Base-by-base conservation (phyloP, 2,113 vertebrate species). In the Hippopotamus amphibius region DNA sequence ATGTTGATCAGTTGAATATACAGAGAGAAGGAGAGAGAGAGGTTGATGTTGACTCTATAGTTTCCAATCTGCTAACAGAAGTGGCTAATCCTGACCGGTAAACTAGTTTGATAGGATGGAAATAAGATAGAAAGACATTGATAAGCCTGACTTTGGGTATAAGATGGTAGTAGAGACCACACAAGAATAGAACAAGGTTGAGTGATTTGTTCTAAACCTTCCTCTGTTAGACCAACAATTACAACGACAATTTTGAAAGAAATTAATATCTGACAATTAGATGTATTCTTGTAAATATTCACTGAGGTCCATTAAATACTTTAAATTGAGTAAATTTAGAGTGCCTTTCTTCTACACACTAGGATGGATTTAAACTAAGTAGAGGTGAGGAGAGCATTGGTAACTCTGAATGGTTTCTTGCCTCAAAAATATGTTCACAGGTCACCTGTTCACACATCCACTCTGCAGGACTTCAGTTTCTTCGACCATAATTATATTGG, bases 361-460 rank as follows among this genome's bases (percentile, higher is more conserved):
- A 74, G 80, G 61, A 57, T 33, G 37, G 19, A 74, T 68, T 69
- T 71, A 86, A 81, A 65, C 24, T 65, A 48, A 76, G 65, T 24
- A 76, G 77, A 66, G 50, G 7, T 41, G 82, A 92, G 55, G 68
- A n/a, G 8, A 89, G 48, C 8, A 21, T 37, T 16, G 5, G 4
- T 30, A 89, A 55, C 30, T 26, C 50, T 26, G 28, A 66, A 69
- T 59, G 55, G 5, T 24, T 87, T 90, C 68, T 77, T 59, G 41
- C 19, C 80, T 83, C 53, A 71, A 81, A 86, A 71, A 50, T 33
- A 63, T 43, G 11, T 19, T n/a, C 59, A 65, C 28, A 43, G 74
- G 65, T 37, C 50, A 95, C 88, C 88, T 95, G 85, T 66, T 92
- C 28, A 66, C 13, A 8, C 84, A 87, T 80, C 74, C 21, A 43